Evolutionary conservation across 2,113 vertebrate species (phyloP), one percentile per base, ranked within the genome.

Genomic region (Mugil cephalus): DNA sequence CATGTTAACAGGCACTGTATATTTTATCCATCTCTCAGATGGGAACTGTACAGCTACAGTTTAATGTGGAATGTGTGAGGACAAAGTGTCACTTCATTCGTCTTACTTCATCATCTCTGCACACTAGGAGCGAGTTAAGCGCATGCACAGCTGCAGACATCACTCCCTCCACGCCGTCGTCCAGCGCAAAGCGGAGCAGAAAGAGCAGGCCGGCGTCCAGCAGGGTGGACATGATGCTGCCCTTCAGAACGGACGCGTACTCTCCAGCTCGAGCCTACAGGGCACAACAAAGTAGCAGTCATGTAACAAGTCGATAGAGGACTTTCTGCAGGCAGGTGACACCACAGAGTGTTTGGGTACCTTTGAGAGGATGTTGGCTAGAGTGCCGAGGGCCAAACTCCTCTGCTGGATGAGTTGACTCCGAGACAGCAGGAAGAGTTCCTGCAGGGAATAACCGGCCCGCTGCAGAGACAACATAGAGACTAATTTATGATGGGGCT

Each of bases 361-460:
- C 94, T 97, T 97, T 74, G 91, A 70, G 65, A 99, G 93, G 87
- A 99, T 88, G 85, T 81, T 94, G 59, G 95, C 95, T 17, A 99
- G 87, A 54, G 96, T 96, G 65, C 94, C 93, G 45, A 99, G 92
- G 6, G 97, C 95, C 74, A 99, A 88, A 4, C 83, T 94, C 88
- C 98, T 95, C 92, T 99, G 98, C 50, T 97, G 97, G 84, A 90
- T 96, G 74, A 98, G 65, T 84, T 97, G 96, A 94, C 98, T 99
- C 30, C 97, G 97, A 47, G 95, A 96, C 83, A 99, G 91, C 79
- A 96, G 94, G 89, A 99, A 99, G 64, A 99, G 95, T 79, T 99
- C 98, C 91, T 99, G 97, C 51, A 99, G 92, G 51, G 98, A 97
- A 83, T 99, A 99, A 65, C 98, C 98, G 71, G 98, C 97, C 79